Base-by-base conservation (phyloP, 2,797 vertebrate genomes). In the Myoxocephalus aenaeus region DNA sequence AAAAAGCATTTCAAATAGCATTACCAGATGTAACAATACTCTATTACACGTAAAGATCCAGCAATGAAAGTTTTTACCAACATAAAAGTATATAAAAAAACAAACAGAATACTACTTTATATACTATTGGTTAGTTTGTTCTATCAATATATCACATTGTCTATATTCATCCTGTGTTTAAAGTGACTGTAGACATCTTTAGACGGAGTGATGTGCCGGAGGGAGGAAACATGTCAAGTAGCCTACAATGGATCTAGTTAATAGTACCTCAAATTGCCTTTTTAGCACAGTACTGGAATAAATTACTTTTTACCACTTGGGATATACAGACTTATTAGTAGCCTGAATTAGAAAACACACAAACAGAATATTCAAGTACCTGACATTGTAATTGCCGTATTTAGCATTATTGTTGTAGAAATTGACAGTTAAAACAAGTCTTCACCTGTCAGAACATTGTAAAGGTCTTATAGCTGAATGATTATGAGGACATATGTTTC, bases 401-500 rank as follows among this genome's bases (percentile, higher is more conserved):
- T 62, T 65, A 32, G 17, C 17, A 36, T 70, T 17, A 51, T 4
- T 40, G 12, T 25, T 7, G n/a, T 8, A 53, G 51, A 32, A 44
- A 29, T 0, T 38, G n/a, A 50, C 13, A 15, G 50, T 38, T 17
- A 7, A 27, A 64, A 51, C 1, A 27, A 68, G 13, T 15, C 65
- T 40, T 63, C 12, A 36, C 12, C 40, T 58, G 27, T 36, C 15
- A 68, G 22, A 17, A 64, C 40, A 15, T 13, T 17, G 62, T 12
- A 20, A 65, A 32, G 53, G 13, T 48, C 38, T 51, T 12, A 51
- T 11, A 51, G 48, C 48, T 72, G 72, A 61, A 25, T 6, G 59
- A 62, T 38, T 56, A 17, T 78, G 70, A 62, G 12, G 51, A 54
- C 34, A 54, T 68, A 8, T 71, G 34, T 79, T 27, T 64, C 14